These are phyloP conservation scores for Sturnus vulgaris DNA, from an alignment of 2,113 vertebrate species.

Conservation along the genomic window DNA sequence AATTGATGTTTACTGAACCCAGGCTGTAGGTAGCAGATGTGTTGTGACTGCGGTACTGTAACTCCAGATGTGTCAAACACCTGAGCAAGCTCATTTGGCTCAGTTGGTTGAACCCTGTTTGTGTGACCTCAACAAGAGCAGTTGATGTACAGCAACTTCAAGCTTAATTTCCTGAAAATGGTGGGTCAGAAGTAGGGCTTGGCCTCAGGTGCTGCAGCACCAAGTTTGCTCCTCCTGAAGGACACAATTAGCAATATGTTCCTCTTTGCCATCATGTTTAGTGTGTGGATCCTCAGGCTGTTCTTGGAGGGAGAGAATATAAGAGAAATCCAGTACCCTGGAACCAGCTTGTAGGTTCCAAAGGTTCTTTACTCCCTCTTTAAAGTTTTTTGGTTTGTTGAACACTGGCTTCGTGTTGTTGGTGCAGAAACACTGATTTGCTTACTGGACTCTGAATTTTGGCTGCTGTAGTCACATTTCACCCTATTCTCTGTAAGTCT, in stretches of 20 bases:
- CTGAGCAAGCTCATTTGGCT: background rate
- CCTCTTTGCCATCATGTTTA: rapidly evolving
- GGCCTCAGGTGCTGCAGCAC: background rate
- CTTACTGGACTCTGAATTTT: background rate
- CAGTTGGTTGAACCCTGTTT: background rate
- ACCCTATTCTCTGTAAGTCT: background rate
- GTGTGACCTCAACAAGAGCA: background rate
- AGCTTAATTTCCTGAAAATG: background rate
- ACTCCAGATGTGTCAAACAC: background rate
- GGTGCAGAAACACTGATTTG: background rate
- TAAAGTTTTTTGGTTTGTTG: background rate
- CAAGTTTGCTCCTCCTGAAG: background rate
- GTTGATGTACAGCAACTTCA: background rate
- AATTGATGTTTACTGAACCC: background rate
- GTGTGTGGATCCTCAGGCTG: background rate
- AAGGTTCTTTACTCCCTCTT: background rate
- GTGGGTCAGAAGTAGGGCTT: background rate
- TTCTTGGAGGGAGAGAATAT: background rate
- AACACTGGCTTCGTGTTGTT: background rate
- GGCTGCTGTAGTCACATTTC: background rate
- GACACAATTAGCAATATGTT: background rate
- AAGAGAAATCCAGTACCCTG: background rate
- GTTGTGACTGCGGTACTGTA: background rate
- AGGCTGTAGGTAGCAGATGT: background rate
- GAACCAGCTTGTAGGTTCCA: background rate